Percentiles rank a stretch among this genome's conserved stretches.
Evolutionary conservation across 2,797 vertebrate genomes (phyloP).

Genomic region (Lagorchestes hirsutus): DNA sequence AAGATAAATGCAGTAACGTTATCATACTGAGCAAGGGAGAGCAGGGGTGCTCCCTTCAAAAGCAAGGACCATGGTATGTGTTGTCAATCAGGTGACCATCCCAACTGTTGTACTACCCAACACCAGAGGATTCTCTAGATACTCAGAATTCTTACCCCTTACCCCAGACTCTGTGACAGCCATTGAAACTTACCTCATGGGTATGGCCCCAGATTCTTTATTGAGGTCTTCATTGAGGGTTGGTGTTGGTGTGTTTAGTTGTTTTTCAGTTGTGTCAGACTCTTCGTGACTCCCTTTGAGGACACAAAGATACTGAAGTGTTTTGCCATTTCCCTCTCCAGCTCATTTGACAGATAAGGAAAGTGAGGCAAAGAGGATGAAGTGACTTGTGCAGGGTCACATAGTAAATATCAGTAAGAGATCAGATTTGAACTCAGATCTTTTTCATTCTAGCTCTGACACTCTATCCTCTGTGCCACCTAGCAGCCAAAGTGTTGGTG

Average conservation of each 20-base stretch:
- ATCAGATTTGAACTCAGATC: background rate
- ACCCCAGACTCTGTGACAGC: background rate
- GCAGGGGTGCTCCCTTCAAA: too few species aligned
- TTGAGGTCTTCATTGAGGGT: background rate
- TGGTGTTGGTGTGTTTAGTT: background rate
- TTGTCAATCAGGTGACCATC: too few species aligned
- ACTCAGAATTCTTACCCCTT: too few species aligned
- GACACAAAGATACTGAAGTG: background rate
- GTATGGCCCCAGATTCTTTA: background rate
- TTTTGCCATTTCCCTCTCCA: background rate
- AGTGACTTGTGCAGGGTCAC: background rate
- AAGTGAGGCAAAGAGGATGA: background rate
- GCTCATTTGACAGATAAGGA: background rate
- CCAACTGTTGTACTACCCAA: too few species aligned
- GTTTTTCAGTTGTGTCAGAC: background rate
- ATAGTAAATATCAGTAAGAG: background rate
- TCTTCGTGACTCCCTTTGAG: background rate
- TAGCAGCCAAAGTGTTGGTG: background rate
- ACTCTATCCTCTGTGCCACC: background rate
- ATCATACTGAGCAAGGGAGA: too few species aligned
- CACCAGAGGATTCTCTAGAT: too few species aligned
- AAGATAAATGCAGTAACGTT: too few species aligned
- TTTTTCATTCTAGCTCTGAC: background rate
- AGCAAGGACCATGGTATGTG: too few species aligned
- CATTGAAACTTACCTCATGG: background rate